Conservation (phyloP, 2,888 invertebrate species). For the Endotricha flammealis region DNA sequence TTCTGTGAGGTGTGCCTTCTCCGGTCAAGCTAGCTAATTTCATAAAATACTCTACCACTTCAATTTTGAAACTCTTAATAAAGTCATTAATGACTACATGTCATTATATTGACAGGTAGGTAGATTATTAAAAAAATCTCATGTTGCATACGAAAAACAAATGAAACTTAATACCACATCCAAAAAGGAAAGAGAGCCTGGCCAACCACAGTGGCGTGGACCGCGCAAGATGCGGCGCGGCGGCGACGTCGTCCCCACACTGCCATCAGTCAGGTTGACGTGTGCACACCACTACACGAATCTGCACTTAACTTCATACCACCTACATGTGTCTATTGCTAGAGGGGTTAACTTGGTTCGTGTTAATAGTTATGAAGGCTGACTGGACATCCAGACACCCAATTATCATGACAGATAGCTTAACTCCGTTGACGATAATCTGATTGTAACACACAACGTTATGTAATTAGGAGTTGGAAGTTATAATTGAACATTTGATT, state of each 20-base stretch:
- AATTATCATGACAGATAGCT: constrained; percentile 47
- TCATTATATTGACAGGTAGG: too few species aligned
- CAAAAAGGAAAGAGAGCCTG: constrained; percentile 3
- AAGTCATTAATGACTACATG: too few species aligned
- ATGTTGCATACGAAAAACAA: too few species aligned
- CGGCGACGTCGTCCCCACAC: too few species aligned
- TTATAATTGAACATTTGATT: background rate
- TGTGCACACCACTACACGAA: constrained; percentile 51
- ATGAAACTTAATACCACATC: background rate
- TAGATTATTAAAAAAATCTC: too few species aligned
- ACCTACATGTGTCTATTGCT: constrained; percentile 60
- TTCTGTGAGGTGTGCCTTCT: too few species aligned
- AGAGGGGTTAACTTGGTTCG: constrained; percentile 59
- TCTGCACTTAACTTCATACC: constrained; percentile 63
- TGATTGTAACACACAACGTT: background rate
- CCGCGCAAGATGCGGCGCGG: constrained; percentile 44
- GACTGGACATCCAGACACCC: constrained; percentile 46
- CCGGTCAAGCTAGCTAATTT: too few species aligned
- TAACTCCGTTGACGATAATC: background rate
- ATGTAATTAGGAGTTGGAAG: background rate
- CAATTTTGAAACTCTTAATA: too few species aligned
- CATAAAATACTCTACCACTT: too few species aligned
- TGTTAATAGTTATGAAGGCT: constrained; percentile 56
- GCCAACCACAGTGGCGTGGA: constrained; percentile 19
- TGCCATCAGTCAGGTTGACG: constrained; percentile 69